These are phyloP conservation scores for Eupithecia centaureata DNA, from an alignment of 2,888 invertebrate species.

Conservation along the genomic window DNA sequence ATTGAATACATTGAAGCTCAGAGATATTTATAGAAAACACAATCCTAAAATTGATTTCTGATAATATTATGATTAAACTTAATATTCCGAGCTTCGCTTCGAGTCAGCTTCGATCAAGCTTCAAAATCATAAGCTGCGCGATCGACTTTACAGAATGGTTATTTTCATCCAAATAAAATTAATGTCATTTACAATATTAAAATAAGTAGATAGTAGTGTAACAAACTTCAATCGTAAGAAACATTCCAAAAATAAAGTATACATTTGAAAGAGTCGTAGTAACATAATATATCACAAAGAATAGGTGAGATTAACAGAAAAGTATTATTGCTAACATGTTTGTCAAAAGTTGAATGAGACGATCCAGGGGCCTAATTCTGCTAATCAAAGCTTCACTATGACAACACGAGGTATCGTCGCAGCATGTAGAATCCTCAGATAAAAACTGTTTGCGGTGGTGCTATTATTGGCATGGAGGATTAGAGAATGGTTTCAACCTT, in stretches of 20 bases:
- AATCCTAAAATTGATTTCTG: constrained; percentile 21
- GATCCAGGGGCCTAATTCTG: neutral
- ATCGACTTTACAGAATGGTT: neutral
- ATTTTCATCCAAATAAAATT: constrained; percentile 33
- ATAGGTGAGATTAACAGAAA: constrained; percentile 59
- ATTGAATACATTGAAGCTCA: constrained; percentile 16
- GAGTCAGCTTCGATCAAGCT: constrained; percentile 5
- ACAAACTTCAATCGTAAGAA: constrained; percentile 41
- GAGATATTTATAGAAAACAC: constrained; percentile 19
- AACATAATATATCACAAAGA: constrained; percentile 60
- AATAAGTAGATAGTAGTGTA: constrained; percentile 30
- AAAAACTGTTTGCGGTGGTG: no score
- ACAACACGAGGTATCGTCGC: no score
- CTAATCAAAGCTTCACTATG: no score
- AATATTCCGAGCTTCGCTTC: constrained; percentile 38
- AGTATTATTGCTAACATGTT: constrained; percentile 23
- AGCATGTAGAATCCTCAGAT: no score
- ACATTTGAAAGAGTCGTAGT: constrained; percentile 34
- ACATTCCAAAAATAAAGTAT: constrained; percentile 42
- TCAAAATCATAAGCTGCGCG: neutral
- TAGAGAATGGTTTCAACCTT: no score
- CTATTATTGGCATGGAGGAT: no score
- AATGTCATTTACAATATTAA: constrained; percentile 35
- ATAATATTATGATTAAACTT: constrained; percentile 12
- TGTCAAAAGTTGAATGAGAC: constrained; percentile 6